Base-by-base conservation (phyloP, 2,888 invertebrate species). In the Melinaea menophilus region DNA sequence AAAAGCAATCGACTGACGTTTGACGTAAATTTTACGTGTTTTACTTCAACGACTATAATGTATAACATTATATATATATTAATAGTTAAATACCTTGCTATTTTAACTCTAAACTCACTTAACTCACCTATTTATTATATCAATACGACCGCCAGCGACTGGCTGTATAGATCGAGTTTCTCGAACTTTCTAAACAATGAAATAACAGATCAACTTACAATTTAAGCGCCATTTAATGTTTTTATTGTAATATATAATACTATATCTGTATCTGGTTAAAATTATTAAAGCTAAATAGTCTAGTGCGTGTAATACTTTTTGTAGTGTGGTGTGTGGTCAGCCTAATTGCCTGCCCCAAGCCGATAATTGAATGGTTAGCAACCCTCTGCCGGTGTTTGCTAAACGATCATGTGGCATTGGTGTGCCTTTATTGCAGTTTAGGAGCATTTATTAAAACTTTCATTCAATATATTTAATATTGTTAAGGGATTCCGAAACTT, bases 341-440 rank as follows among this genome's bases (percentile, higher is more conserved):
- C 75, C 80, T 87, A 86, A 88, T 85, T 84, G 82, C 75, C 74
- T 72, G 76, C 75, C 79, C 77, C 73, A 77, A 77, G 77, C 80
- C 78, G 77, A 82, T 87, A 87, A 87, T 85, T 87, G 84, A 83
- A 84, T 82, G 82, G 80, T 85, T 81, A 80, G 75, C 78, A 79
- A 82, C 82, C 72, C 69, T 69, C 69, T 66, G 63, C 64, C 75
- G 71, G 75, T 82, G 80, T 85, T 85, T 84, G 81, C 79, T 79
- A 74, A 81, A 68, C 81, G 80, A 84, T 85, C 9, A 9, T 11
- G 41, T 41, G 41, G 41, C 41, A 9, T 11, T 9, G 41, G 9
- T 11, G 3, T 9, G 41, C 41, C 9, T 41, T 41, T 41, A 9
- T 9, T 1, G 1, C 5, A 41, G 11, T 41, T 41, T 9, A 41